A percentile compares a stretch with the other conserved stretches of the same genome.
These are phyloP conservation scores for Alentia gelatinosa DNA, from an alignment of 2,888 invertebrate species.

Conservation along the genomic window DNA sequence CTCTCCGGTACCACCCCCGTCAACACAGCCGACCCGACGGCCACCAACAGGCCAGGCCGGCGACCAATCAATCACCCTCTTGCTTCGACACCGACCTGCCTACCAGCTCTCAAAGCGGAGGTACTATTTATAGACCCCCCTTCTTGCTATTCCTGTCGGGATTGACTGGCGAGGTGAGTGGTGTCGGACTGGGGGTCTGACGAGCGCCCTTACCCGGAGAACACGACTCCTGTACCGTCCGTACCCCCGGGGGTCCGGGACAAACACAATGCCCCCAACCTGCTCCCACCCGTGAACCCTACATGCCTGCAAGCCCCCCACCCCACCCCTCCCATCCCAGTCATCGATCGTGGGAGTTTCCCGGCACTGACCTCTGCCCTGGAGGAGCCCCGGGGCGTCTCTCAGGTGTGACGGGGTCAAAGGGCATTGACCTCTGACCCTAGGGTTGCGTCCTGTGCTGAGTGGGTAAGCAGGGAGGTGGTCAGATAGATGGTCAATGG, in stretches of 20 bases:
- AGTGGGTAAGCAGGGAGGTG: neutral
- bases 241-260: too few species aligned
- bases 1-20: neutral
- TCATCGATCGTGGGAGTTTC: neutral
- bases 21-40: neutral
- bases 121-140: neutral
- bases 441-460: neutral
- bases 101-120: neutral
- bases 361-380: neutral
- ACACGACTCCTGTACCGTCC: too few species aligned
- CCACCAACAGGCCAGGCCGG: neutral
- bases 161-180: too few species aligned
- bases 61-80: slow-evolving; percentile 1
- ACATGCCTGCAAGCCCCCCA: neutral
- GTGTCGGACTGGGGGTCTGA: too few species aligned
- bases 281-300: neutral
- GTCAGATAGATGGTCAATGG: neutral
- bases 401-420: slow-evolving; percentile 8
- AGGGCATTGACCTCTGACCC: neutral
- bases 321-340: neutral
- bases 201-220: too few species aligned
- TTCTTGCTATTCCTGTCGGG: too few species aligned
- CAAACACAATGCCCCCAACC: neutral
- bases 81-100: neutral
- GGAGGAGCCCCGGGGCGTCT: neutral